A percentile compares a stretch with the other conserved stretches of the same genome.
These are phyloP conservation scores for Drosophila ezoana DNA, from an alignment of 2,888 invertebrate genomes.

Conservation along the genomic window DNA sequence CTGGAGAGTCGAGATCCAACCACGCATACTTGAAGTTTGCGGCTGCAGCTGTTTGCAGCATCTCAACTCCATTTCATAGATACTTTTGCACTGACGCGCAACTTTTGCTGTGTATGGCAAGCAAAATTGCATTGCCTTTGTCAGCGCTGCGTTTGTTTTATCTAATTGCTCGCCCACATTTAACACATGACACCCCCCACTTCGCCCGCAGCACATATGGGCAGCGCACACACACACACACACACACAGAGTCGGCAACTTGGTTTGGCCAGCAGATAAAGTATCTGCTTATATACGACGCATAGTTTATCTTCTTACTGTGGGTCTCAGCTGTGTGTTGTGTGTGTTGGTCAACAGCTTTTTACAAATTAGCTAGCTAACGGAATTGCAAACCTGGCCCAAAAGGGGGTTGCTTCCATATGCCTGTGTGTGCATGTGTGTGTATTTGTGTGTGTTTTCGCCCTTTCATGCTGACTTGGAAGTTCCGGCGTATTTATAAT, in stretches of 20 bases:
- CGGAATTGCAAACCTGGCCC: constrained; percentile 76
- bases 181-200: background rate
- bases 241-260: constrained; percentile 7
- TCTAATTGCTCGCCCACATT: constrained; percentile 66
- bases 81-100: constrained; percentile 71
- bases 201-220: constrained; percentile 7
- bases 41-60: constrained; percentile 51
- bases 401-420: constrained; percentile 35
- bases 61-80: constrained; percentile 69
- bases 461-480: constrained; percentile 81
- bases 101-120: constrained; percentile 75
- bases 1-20: constrained; percentile 14
- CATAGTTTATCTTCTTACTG: constrained; percentile 76
- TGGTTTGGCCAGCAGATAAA: constrained; percentile 68
- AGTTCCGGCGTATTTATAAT: constrained; percentile 81
- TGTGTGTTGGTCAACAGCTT: constrained; percentile 79
- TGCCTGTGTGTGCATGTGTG: background rate
- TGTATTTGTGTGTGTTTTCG: constrained; percentile 47
- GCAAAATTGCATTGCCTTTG: constrained; percentile 80
- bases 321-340: constrained; percentile 69
- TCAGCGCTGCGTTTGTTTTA: constrained; percentile 81
- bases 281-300: constrained; percentile 72
- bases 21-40: constrained; percentile 74
- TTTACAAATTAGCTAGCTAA: constrained; percentile 80
- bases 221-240: constrained; percentile 19